Evolutionary conservation across 2,113 vertebrate genomes (phyloP).

Genomic region (Gymnogyps californianus): DNA sequence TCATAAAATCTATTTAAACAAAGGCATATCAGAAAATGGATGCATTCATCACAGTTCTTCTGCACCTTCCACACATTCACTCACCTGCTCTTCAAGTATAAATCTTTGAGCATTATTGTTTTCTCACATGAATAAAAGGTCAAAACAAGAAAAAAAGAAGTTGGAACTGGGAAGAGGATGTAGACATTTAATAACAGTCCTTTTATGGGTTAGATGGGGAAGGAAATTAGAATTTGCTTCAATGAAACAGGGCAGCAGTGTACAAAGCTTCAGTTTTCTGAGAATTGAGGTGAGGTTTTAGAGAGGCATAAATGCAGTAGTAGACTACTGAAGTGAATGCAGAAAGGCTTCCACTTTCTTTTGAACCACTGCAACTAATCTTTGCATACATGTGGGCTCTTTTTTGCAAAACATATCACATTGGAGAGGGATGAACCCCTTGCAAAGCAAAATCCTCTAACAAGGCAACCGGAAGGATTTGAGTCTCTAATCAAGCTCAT

Average conservation of each 20-base stretch:
- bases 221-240: background rate
- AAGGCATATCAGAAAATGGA: background rate
- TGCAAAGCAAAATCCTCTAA: constrained; percentile 21
- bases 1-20: background rate
- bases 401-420: background rate
- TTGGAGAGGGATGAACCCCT: background rate
- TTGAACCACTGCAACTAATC: background rate
- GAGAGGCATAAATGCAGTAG: background rate
- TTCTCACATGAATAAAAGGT: background rate
- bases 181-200: background rate
- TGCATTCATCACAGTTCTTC: background rate
- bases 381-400: background rate
- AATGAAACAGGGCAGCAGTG: background rate
- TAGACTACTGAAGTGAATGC: background rate
- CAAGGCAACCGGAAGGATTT: background rate
- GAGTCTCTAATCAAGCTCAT: background rate
- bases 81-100: background rate
- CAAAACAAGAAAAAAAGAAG: background rate
- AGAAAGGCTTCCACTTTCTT: background rate
- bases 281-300: background rate
- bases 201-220: background rate
- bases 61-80: background rate
- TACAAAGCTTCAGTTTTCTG: background rate
- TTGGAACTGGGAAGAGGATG: background rate
- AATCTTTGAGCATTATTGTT: background rate